Percentiles rank a stretch among this genome's conserved stretches.
Evolutionary conservation across 2,888 invertebrate genomes (phyloP).

Genomic region (Pachymerium ferrugineum): DNA sequence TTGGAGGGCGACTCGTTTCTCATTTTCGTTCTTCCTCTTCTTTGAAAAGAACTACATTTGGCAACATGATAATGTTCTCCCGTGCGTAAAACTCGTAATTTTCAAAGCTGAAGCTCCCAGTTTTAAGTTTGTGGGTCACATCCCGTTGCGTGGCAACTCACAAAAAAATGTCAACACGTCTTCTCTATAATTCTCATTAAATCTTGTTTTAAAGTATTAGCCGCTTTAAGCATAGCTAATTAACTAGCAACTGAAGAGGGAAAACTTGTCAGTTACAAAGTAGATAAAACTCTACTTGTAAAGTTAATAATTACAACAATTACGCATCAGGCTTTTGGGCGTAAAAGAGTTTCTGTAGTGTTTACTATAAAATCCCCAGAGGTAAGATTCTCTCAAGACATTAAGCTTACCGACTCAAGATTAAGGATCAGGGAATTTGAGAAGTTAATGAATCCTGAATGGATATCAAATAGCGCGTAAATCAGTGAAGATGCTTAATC

Average conservation of each 20-base stretch:
- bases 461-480: slow-evolving; percentile 8
- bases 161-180: no score
- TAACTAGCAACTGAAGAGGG: no score
- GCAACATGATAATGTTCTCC: background rate
- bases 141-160: background rate
- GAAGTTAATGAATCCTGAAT: slow-evolving; percentile 21
- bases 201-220: no score
- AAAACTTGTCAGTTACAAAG: no score
- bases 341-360: background rate
- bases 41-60: background rate
- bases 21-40: background rate
- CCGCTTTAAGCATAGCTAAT: no score
- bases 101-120: background rate
- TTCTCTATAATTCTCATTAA: no score
- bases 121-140: background rate
- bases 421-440: background rate
- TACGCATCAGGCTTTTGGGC: no score
- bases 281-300: no score
- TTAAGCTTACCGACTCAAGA: background rate
- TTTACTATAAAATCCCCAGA: background rate
- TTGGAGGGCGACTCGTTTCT: background rate
- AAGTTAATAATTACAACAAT: no score
- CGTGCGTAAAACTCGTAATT: background rate
- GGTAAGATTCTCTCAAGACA: background rate
- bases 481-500: background rate